A percentile compares a stretch with the other conserved stretches of the same genome.
These are phyloP conservation scores for Clunio marinus DNA, from an alignment of 2,888 invertebrate species.

Conservation along the genomic window DNA sequence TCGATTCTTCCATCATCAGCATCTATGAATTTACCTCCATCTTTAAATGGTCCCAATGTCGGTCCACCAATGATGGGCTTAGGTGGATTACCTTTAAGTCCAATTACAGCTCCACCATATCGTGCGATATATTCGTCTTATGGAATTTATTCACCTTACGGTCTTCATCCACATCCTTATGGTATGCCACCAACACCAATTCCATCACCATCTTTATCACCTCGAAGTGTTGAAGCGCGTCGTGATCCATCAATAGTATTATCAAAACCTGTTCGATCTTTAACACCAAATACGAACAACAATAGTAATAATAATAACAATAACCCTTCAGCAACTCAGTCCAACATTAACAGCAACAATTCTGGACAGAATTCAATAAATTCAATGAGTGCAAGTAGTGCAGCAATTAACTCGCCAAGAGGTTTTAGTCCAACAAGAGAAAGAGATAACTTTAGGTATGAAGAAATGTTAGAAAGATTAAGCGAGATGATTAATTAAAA, in stretches of 20 bases:
- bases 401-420: constrained; percentile 66
- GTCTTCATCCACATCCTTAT: constrained; percentile 69
- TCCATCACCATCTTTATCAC: constrained; percentile 61
- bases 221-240: constrained; percentile 58
- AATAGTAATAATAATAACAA: no score
- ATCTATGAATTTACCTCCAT: constrained; percentile 41
- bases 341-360: constrained; percentile 41
- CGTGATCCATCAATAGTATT: constrained; percentile 45
- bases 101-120: constrained; percentile 47
- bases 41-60: constrained; percentile 44
- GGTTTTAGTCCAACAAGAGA: constrained; percentile 75
- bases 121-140: constrained; percentile 51
- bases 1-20: constrained; percentile 41
- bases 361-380: constrained; percentile 53
- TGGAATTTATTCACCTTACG: constrained; percentile 73
- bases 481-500: constrained; percentile 15
- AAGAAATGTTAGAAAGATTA: constrained; percentile 20
- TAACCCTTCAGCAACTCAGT: no score
- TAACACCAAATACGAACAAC: constrained; percentile 42
- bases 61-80: constrained; percentile 38
- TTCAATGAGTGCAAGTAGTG: constrained; percentile 44
- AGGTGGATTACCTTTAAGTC: constrained; percentile 11
- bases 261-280: constrained; percentile 43
- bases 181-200: constrained; percentile 55
- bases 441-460: constrained; percentile 79